Evolutionary conservation across 2,113 vertebrate genomes (phyloP).

Genomic region (Brachyhypopomus occidentalis): DNA sequence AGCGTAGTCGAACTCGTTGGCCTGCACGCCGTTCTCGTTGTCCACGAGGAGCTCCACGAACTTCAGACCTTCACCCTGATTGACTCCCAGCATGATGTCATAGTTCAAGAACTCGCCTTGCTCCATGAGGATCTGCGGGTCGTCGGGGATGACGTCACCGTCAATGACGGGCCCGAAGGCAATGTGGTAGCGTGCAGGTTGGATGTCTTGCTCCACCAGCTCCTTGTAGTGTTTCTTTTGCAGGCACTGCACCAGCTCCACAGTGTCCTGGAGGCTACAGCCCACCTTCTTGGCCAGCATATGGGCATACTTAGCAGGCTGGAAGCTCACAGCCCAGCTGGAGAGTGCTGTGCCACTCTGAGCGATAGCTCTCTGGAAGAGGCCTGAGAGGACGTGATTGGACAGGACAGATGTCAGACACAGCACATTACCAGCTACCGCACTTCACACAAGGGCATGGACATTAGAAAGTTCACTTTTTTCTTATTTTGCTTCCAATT

Average conservation of each 20-base stretch:
- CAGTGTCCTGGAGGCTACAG: conserved; percentile 93
- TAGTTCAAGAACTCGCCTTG: conserved; percentile 99
- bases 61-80: conserved; percentile 96
- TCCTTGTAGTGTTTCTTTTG: conserved; percentile 98
- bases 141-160: conserved; percentile 96
- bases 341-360: conserved; percentile 97
- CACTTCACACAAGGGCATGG: not conserved
- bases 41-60: conserved; percentile 99
- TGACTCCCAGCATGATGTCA: conserved; percentile 97
- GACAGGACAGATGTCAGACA: not conserved
- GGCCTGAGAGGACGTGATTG: conserved; percentile 75
- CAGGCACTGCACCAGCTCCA: conserved; percentile 92
- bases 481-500: too few species aligned
- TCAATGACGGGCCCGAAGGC: conserved; percentile 99
- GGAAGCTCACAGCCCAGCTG: conserved; percentile 98
- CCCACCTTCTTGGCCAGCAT: conserved; percentile 96
- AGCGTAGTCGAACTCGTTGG: conserved; percentile 98
- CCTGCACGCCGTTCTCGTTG: conserved; percentile 95
- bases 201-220: conserved; percentile 98
- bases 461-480: not conserved
- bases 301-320: conserved; percentile 94
- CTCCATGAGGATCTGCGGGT: conserved; percentile 98
- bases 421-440: not conserved
- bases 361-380: conserved; percentile 98
- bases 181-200: conserved; percentile 96